Evolutionary conservation across 2,797 vertebrate genomes (phyloP).

Genomic region (Phrynocephalus guinanensis): DNA sequence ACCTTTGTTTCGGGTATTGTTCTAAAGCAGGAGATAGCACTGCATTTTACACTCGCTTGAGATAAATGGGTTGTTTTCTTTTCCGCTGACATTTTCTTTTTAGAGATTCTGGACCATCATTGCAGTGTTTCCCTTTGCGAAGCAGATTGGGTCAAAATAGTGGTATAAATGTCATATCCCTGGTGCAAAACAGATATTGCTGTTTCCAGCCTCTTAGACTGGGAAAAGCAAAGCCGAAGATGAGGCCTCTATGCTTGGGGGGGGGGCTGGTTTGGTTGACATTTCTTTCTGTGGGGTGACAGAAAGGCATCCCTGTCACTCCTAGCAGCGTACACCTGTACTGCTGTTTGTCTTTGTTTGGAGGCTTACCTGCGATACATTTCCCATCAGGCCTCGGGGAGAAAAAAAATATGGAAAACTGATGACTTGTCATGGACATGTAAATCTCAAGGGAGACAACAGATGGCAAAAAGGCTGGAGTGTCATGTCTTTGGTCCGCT

Average conservation of each 20-base stretch:
- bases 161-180: conserved; percentile 66
- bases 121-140: conserved; percentile 53
- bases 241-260: conserved; percentile 52
- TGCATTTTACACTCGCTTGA: conserved; percentile 32
- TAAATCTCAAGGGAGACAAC: conserved; percentile 46
- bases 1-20: background rate
- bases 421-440: conserved; percentile 34
- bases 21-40: conserved; percentile 20
- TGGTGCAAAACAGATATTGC: conserved; percentile 65
- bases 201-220: conserved; percentile 55
- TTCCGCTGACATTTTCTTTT: conserved; percentile 57
- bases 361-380: conserved; percentile 59
- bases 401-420: conserved; percentile 38
- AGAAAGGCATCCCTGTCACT: conserved; percentile 49
- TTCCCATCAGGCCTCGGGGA: conserved; percentile 47
- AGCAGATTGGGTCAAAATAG: conserved; percentile 64
- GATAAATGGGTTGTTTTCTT: conserved; percentile 34
- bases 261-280: conserved; percentile 50
- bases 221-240: conserved; percentile 62
- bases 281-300: conserved; percentile 53
- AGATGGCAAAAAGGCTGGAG: conserved; percentile 47
- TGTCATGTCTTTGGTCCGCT: conserved; percentile 41
- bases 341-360: conserved; percentile 35
- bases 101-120: conserved; percentile 40
- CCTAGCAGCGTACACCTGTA: conserved; percentile 63